Percentiles rank a stretch among this genome's conserved stretches.
phyloP scores from a whole-genome alignment of 2,888 invertebrate species.

The Spialia ferax region DNA sequence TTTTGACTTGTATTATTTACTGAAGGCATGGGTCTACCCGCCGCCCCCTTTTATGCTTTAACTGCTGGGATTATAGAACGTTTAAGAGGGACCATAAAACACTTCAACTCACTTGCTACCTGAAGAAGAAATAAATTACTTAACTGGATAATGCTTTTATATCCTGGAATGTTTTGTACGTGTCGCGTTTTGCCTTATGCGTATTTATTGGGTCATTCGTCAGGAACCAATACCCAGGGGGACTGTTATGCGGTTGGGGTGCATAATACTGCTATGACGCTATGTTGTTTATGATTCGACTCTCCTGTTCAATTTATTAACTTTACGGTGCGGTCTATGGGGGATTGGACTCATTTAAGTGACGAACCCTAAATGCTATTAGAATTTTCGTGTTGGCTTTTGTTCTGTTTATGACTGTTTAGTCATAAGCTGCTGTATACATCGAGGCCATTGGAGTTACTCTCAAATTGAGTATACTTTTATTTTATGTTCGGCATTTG shows the following conservation, averaged over 20 bases:
- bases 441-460: not conserved
- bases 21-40: constrained; percentile 60
- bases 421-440: not conserved
- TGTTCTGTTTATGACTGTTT: constrained; percentile 5
- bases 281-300: constrained; percentile 75
- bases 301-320: constrained; percentile 74
- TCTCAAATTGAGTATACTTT: not conserved
- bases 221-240: constrained; percentile 79
- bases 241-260: constrained; percentile 80
- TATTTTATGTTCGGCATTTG: not conserved
- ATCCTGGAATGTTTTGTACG: constrained; percentile 81
- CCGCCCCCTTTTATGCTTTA: constrained; percentile 78
- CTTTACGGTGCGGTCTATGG: constrained; percentile 57
- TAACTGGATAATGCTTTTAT: constrained; percentile 85
- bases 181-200: constrained; percentile 81
- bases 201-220: constrained; percentile 85
- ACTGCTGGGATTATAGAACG: constrained; percentile 80
- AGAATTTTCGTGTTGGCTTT: constrained; percentile 17
- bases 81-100: constrained; percentile 83
- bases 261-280: constrained; percentile 75
- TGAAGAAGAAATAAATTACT: constrained; percentile 85
- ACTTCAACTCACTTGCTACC: constrained; percentile 71
- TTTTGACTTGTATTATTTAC: constrained; percentile 66
- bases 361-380: constrained; percentile 38
- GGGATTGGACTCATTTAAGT: constrained; percentile 43